Base-by-base conservation (phyloP, 30 jellyfish, hydroid and myxozoan genomes). In the Nemopilema nomurai region DNA sequence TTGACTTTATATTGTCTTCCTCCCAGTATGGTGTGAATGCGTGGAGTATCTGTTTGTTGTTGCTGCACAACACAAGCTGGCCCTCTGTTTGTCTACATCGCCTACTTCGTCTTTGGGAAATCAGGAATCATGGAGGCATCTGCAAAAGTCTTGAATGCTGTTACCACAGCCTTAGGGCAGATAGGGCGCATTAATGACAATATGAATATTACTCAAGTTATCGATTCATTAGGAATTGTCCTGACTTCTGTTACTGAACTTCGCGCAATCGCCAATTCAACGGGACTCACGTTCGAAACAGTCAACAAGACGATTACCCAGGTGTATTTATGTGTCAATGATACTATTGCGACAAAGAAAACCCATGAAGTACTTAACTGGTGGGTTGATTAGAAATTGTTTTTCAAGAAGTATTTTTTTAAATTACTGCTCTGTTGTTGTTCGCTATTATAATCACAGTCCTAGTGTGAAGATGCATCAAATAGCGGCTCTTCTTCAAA, bases 261-360 rank as follows among this genome's bases (percentile, higher is more conserved):
- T 18, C n/a, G 26, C 25, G 19, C 33, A 7, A 26, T 71, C n/a
- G 81, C 81, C 21, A 71, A 62, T 25, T 20, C 49, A 28, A 29
- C 66, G 30, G 28, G 66, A 22, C n/a, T 25, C 8, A 19, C 23
- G 16, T 22, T 29, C 22, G 24, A 71, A 25, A 65, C 19, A 3
- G 65, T 71, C 26, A 71, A 71, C 81, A 26, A 31, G 41, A 71
- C 81, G 1, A 18, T 71, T 4, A 9, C n/a, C 26, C 9, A 8
- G 23, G 21, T 71, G 1, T 71, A 71, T 29, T 52, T 13, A 19
- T 71, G 81, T 30, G 81, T 30, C 21, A 71, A 28, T 71, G 27
- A 63, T 17, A 71, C 64, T 1, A 1, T 71, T 8, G 33, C 18
- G n/a, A 31, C 64, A 16, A 71, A 41, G 57, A 41, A 41, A 13